Conservation (phyloP, 2,797 vertebrate genomes). For the Avahi laniger region DNA sequence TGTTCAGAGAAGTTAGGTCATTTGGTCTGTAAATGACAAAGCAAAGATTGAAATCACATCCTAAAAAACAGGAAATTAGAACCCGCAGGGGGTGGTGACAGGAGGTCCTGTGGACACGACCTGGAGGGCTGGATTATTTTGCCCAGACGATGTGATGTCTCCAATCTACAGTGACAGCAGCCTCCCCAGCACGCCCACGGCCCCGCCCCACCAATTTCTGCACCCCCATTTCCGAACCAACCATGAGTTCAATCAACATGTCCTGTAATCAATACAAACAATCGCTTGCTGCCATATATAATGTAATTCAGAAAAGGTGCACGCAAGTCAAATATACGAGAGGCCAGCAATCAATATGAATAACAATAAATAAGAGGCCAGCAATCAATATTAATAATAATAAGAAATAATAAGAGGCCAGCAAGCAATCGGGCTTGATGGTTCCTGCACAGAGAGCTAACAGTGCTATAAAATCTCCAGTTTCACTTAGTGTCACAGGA, state of each 20-base stretch:
- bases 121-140: background rate
- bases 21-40: background rate
- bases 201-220: background rate
- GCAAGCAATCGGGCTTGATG: background rate
- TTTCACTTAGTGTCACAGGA: background rate
- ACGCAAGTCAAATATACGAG: background rate
- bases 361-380: background rate
- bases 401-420: background rate
- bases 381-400: background rate
- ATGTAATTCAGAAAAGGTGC: background rate
- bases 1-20: no score
- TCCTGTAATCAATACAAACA: background rate
- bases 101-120: background rate
- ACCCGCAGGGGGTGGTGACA: background rate
- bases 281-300: background rate
- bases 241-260: fast-evolving
- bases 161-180: fast-evolving
- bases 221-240: background rate
- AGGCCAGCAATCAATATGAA: background rate
- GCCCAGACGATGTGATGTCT: background rate
- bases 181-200: background rate
- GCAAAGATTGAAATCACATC: background rate
- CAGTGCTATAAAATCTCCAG: background rate
- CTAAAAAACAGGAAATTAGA: background rate
- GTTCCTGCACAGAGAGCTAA: background rate